Evolutionary conservation across 2,888 invertebrate species (phyloP).

Genomic region (Eupithecia vulgata): DNA sequence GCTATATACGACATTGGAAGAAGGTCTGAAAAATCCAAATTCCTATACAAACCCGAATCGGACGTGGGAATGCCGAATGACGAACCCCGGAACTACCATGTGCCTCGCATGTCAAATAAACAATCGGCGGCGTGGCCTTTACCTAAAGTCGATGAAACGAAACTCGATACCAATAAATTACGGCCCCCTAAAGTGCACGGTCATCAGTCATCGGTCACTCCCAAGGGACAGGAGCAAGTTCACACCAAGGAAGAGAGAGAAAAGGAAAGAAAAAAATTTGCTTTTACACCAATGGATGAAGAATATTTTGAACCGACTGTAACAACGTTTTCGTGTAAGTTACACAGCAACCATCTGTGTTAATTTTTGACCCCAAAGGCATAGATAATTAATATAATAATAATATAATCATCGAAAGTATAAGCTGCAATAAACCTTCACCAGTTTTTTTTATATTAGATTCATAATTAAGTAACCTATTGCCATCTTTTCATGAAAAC

Average conservation of each 20-base stretch:
- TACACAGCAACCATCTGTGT: not conserved
- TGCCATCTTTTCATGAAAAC: not conserved
- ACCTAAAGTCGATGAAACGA: too few relatives aligned
- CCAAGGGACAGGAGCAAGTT: slow-evolving; percentile 7
- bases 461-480: not conserved
- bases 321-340: slow-evolving; percentile 49
- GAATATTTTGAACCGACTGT: slow-evolving; percentile 55
- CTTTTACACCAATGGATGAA: slow-evolving; percentile 61
- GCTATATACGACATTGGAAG: slow-evolving; percentile 63
- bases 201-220: too few relatives aligned
- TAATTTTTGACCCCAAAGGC: not conserved
- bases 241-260: slow-evolving; percentile 27
- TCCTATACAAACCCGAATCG: slow-evolving; percentile 41
- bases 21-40: slow-evolving; percentile 50
- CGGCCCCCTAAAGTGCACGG: too few relatives aligned
- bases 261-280: slow-evolving; percentile 45
- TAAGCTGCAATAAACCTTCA: not conserved
- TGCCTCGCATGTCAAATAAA: too few relatives aligned
- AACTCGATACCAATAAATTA: too few relatives aligned
- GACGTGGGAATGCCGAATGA: slow-evolving; percentile 40
- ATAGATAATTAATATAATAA: not conserved
- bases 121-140: too few relatives aligned
- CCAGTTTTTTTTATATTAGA: not conserved
- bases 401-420: not conserved
- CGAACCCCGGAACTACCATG: too few relatives aligned